These are phyloP conservation scores for Agrotis clavis DNA, from an alignment of 2,888 invertebrate species.

Conservation along the genomic window DNA sequence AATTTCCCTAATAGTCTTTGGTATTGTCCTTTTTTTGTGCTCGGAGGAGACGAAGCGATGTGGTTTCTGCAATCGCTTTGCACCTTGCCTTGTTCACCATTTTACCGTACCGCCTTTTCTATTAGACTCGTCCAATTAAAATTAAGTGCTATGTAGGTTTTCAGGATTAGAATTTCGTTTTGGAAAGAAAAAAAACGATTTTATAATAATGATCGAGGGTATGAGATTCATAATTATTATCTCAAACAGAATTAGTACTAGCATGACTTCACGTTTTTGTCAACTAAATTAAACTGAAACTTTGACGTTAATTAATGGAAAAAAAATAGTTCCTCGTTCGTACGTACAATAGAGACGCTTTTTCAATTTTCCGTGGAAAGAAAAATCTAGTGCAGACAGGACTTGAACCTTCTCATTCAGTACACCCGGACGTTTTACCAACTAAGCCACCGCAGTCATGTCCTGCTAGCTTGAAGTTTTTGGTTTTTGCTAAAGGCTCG, in stretches of 20 bases:
- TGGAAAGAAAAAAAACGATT: no score
- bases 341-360: no score
- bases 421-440: no score
- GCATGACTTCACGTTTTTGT: no score
- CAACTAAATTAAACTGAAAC: no score
- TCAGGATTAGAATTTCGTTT: not conserved
- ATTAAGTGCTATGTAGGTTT: conserved; percentile 5
- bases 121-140: conserved; percentile 28
- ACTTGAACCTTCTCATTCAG: no score
- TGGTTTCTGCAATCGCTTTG: conserved; percentile 41
- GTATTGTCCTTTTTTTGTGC: conserved; percentile 12
- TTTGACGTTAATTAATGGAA: no score
- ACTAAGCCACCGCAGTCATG: no score
- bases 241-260: no score
- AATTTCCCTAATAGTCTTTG: conserved; percentile 17
- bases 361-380: no score
- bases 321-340: no score
- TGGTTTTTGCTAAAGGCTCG: not conserved
- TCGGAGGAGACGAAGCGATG: conserved; percentile 12
- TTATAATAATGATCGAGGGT: not conserved
- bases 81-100: conserved; percentile 25
- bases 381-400: no score
- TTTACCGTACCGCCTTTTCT: conserved; percentile 13
- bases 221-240: not conserved
- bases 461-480: not conserved